Base-by-base conservation (phyloP, 1,140 invertebrate species). In the Eriosoma lanigerum region DNA sequence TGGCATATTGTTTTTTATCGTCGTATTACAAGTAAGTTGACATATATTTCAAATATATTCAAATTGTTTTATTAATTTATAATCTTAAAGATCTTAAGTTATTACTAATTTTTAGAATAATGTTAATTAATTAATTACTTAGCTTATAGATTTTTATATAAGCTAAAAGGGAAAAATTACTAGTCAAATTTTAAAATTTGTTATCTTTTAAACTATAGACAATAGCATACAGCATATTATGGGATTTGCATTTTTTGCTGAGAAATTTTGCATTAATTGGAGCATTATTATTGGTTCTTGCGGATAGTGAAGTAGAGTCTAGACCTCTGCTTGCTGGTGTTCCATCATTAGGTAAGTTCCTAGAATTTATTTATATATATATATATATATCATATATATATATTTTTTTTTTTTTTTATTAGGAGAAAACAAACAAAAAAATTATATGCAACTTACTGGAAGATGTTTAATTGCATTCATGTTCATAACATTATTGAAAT, bases 251-350 rank as follows among this genome's bases (percentile, higher is more conserved):
- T 85, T 99, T 99, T 88, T 88, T 99, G 58, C 91, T 93, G 82
- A 92, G 98, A 83, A 99, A 99, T 87, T 87, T 99, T 81, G 97
- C 98, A 9, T 89, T 99, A 17, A 96, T 97, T 83, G 98, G 98
- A 82, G 97, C 97, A 10, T 89, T 99, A 12, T 87, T 99, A 46
- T 87, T 99, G 21, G 93, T 99, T 24, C 86, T 98, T 82, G 98
- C 98, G 17, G 98, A 99, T 88, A 94, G 94, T 78, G 89, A 94
- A 82, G 93, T 92, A 10, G 96, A 98, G 86, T 94, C 94, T 24
- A 91, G 93, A 84, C 96, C 94, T 84, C 87, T 99, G 32, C 98
- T 99, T 87, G 97, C 98, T 56, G 98, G 98, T n/a, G 94, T 99
- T 66, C 98, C 98, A 56, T 93, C 93, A 8, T 87, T 99, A 46